These are phyloP conservation scores for Eurytoma adleriae DNA, from an alignment of 2,888 invertebrate species.

Conservation along the genomic window DNA sequence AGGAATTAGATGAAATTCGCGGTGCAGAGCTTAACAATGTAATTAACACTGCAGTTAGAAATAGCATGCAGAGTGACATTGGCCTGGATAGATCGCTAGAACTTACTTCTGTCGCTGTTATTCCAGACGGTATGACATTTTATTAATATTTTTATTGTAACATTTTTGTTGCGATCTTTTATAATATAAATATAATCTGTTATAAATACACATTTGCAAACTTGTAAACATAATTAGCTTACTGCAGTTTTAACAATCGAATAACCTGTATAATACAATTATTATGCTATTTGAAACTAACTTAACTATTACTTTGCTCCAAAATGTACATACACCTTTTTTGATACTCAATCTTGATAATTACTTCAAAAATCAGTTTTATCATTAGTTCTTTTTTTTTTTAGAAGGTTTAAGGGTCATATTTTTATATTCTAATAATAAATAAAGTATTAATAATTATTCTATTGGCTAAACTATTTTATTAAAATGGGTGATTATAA, in stretches of 20 bases:
- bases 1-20: slow-evolving; percentile 67
- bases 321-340: slow-evolving; percentile 38
- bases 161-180: neutral
- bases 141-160: neutral
- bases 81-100: slow-evolving; percentile 78
- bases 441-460: slow-evolving; percentile 8
- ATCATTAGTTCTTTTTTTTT: slow-evolving; percentile 20
- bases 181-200: neutral
- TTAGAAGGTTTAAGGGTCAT: slow-evolving; percentile 29
- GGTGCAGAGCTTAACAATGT: slow-evolving; percentile 68
- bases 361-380: slow-evolving; percentile 7
- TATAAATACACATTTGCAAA: neutral
- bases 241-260: slow-evolving; percentile 26
- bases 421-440: slow-evolving; percentile 28
- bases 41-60: slow-evolving; percentile 56
- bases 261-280: slow-evolving; percentile 8
- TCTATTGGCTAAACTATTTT: neutral
- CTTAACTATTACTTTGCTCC: slow-evolving; percentile 27
- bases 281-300: slow-evolving; percentile 20
- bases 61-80: slow-evolving; percentile 60
- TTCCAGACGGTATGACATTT: slow-evolving; percentile 83
- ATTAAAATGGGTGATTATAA: neutral
- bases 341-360: neutral
- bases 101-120: slow-evolving; percentile 88
- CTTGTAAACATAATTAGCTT: neutral